A percentile compares a stretch with the other conserved stretches of the same genome.
phyloP scores from a whole-genome alignment of 2,888 invertebrate genomes.

The Seladonia tumulorum region DNA sequence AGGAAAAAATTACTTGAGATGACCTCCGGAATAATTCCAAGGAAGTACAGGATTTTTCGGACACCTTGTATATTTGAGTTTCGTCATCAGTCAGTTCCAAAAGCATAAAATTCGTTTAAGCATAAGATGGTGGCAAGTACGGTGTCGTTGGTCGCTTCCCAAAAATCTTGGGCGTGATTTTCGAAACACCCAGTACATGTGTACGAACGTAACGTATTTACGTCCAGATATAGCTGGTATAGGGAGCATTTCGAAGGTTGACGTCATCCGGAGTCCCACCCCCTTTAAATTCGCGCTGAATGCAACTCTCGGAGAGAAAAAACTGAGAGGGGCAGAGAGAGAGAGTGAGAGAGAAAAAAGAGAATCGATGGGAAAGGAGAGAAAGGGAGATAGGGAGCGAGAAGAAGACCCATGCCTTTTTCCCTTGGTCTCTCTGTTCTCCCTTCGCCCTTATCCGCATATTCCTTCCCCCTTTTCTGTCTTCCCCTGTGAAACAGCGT shows the following conservation, averaged over 20 bases:
- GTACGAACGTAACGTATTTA: slow-evolving; percentile 41
- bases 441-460: slow-evolving; percentile 47
- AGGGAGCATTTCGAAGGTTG: slow-evolving; percentile 71
- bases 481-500: slow-evolving; percentile 78
- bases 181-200: slow-evolving; percentile 43
- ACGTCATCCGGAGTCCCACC: slow-evolving; percentile 71
- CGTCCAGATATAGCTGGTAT: slow-evolving; percentile 60
- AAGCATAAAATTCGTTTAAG: no score
- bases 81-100: no score
- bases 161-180: slow-evolving; percentile 35
- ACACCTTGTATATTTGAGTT: no score
- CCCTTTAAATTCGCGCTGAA: slow-evolving; percentile 72
- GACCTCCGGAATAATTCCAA: no score
- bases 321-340: slow-evolving; percentile 68
- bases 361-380: slow-evolving; percentile 29
- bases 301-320: slow-evolving; percentile 62
- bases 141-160: no score
- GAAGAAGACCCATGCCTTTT: slow-evolving; percentile 77
- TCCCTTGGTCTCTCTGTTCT: slow-evolving; percentile 68
- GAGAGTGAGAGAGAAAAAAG: slow-evolving; percentile 67
- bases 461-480: slow-evolving; percentile 82
- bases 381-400: slow-evolving; percentile 31
- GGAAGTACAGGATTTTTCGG: no score
- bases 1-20: no score
- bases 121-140: no score